Evolutionary conservation across 2,888 invertebrate genomes (phyloP).

Genomic region (Meiosimyza platycephala): DNA sequence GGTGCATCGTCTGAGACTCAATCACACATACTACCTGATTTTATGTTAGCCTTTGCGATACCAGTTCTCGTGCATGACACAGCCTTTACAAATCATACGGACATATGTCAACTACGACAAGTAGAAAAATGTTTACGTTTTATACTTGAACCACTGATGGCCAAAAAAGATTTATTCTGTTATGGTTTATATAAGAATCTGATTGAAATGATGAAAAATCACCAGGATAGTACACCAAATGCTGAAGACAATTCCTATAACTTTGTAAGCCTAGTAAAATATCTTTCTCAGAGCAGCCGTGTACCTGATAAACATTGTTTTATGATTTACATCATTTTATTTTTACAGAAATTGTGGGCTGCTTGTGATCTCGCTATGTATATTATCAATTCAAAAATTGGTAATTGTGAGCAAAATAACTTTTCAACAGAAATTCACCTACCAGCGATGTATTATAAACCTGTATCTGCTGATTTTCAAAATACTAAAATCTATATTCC

Average conservation of each 20-base stretch:
- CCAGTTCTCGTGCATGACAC: constrained; percentile 96
- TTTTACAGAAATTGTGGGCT: constrained; percentile 90
- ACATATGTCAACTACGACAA: constrained; percentile 79
- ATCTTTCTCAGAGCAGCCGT: constrained; percentile 14
- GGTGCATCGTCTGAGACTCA: constrained; percentile 68
- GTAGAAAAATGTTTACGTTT: constrained; percentile 93
- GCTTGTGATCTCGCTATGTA: constrained; percentile 95
- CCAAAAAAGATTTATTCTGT: constrained; percentile 93
- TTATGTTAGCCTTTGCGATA: constrained; percentile 96
- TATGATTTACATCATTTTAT: constrained; percentile 1
- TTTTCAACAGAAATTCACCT: constrained; percentile 87
- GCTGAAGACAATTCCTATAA: constrained; percentile 86
- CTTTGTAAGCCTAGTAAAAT: constrained; percentile 73
- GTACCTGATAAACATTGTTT: neutral
- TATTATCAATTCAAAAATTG: constrained; percentile 87
- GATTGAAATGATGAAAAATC: constrained; percentile 94
- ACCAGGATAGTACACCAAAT: constrained; percentile 83
- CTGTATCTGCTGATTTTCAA: constrained; percentile 77
- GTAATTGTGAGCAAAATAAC: constrained; percentile 86
- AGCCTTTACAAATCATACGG: constrained; percentile 80
- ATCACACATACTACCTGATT: constrained; percentile 93
- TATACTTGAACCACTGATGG: constrained; percentile 92
- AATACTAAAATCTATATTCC: constrained; percentile 87
- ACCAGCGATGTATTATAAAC: constrained; percentile 90
- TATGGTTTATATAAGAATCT: constrained; percentile 95